These are phyloP conservation scores for Cydia fagiglandana DNA, from an alignment of 1,140 invertebrate species.

Conservation along the genomic window DNA sequence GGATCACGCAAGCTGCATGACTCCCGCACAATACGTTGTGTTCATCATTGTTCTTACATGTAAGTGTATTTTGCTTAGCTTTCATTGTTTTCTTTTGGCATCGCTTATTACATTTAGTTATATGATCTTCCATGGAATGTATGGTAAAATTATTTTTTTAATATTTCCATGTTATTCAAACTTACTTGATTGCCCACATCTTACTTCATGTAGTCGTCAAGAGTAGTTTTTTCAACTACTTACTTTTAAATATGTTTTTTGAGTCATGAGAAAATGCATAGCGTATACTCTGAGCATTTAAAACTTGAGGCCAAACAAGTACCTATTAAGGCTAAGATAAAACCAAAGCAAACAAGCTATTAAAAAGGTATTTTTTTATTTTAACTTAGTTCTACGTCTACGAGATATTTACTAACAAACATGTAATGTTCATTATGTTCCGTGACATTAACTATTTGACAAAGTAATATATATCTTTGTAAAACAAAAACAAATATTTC, in stretches of 20 bases:
- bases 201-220: background rate
- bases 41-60: slow-evolving; percentile 53
- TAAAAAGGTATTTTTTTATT: background rate
- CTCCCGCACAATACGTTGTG: slow-evolving; percentile 55
- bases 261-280: background rate
- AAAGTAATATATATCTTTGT: too few species aligned
- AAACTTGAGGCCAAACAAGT: background rate
- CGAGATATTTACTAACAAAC: background rate
- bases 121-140: background rate
- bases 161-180: background rate
- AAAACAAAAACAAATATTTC: background rate
- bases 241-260: background rate
- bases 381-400: background rate
- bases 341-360: background rate
- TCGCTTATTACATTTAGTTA: slow-evolving; percentile 16
- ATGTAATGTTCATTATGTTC: too few species aligned
- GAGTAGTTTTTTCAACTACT: background rate
- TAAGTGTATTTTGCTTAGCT: slow-evolving; percentile 48
- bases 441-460: too few species aligned
- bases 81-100: background rate
- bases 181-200: background rate
- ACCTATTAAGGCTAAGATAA: slow-evolving; percentile 6
- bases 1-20: slow-evolving; percentile 65
- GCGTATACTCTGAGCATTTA: background rate
- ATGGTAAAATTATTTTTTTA: background rate